Evolutionary conservation across 2,797 vertebrate species (phyloP), one percentile per base, ranked within the genome.

Genomic region (Podargus strigoides): DNA sequence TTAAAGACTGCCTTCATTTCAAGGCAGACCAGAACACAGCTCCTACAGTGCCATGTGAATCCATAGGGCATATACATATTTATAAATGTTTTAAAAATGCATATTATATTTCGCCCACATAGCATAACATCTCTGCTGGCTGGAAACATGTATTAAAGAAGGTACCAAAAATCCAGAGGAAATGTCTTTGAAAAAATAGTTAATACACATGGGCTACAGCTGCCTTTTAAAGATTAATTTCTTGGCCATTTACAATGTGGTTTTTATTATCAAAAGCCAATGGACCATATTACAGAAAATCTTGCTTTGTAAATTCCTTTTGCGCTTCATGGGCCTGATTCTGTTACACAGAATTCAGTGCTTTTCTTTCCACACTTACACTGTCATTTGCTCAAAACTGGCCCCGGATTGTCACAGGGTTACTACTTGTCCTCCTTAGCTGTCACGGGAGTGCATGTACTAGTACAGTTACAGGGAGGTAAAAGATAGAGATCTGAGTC

Each of bases 191-290:
- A 91, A 89, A 90, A 94, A 90, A 77, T 49, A 85, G 90, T 95
- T 96, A 94, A 95, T 96, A 89, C 95, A 95, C 94, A 94, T 95
- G 96, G 93, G 72, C 77, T 96, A 94, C 95, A 95, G 95, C 95
- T 96, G 95, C 88, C 88, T 97, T 94, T 94, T 89, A 94, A 91
- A 96, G 94, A 96, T 95, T 96, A 95, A 94, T 97, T 96, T 96
- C 91, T 95, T 94, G 94, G 64, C 95, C 75, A 89, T 91, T 94
- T 94, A 66, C 93, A 95, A 93, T 94, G 94, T 96, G 94, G 22
- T 77, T 96, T 96, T 96, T 94, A 95, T 96, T 97, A 97, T 92
- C 84, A 89, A 94, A 94, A 96, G 83, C 74, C 91, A 94, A 70
- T 93, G 95, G 91, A 94, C 89, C 94, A 80, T 93, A 93, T 62